Conservation (phyloP, 1,140 invertebrate species). For the Globodera ellingtonae region DNA sequence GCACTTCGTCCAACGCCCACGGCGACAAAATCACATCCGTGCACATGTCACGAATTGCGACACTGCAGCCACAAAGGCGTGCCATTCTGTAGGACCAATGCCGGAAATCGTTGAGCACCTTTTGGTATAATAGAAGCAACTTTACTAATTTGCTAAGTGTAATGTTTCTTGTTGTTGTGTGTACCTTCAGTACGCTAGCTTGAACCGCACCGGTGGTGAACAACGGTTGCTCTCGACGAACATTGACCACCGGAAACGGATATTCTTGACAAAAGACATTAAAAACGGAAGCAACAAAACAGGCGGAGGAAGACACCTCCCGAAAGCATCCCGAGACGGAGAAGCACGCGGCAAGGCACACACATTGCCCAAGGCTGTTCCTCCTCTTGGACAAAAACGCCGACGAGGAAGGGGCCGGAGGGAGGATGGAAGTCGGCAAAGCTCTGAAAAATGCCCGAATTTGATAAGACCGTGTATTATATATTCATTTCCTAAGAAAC, state of each 20-base stretch:
- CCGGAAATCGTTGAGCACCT: slow-evolving; percentile 41
- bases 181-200: slow-evolving; percentile 34
- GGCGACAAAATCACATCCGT: slow-evolving; percentile 29
- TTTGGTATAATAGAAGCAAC: background rate
- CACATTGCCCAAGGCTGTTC: slow-evolving; percentile 42
- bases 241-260: slow-evolving; percentile 38
- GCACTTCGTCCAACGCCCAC: slow-evolving; percentile 34
- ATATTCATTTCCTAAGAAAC: too few relatives aligned
- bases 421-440: slow-evolving; percentile 24
- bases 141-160: background rate
- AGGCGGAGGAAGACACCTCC: slow-evolving; percentile 27
- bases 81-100: slow-evolving; percentile 38
- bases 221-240: slow-evolving; percentile 14
- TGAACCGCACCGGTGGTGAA: slow-evolving; percentile 27
- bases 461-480: background rate
- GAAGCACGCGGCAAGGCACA: slow-evolving; percentile 28
- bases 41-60: slow-evolving; percentile 25
- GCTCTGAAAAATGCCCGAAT: slow-evolving; percentile 17
- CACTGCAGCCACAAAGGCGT: slow-evolving; percentile 21
- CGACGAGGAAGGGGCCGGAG: slow-evolving; percentile 26
- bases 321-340: slow-evolving; percentile 23
- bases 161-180: background rate
- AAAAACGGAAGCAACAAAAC: background rate
- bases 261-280: slow-evolving; percentile 27
- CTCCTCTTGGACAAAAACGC: slow-evolving; percentile 29